Evolutionary conservation across 2,888 invertebrate genomes (phyloP).

Genomic region (Lottia scabra): DNA sequence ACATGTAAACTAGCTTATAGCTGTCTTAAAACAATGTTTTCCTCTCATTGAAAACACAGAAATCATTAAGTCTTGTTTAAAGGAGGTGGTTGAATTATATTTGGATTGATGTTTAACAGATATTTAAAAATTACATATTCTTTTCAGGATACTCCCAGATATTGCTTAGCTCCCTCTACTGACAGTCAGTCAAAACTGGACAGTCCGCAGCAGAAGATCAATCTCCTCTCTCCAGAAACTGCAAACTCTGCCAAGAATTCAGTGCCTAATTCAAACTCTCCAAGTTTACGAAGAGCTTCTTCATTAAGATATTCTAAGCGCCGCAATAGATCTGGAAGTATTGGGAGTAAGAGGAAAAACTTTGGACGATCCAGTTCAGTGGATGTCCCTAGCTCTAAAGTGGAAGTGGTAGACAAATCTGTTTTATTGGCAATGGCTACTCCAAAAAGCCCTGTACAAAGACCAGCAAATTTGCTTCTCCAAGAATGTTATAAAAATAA

Average conservation of each 20-base stretch:
- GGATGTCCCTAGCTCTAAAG: conserved; percentile 23
- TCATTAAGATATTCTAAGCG: conserved; percentile 34
- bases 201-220: neutral
- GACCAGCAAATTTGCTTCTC: conserved; percentile 50
- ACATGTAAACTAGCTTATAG: too few species aligned
- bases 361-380: conserved; percentile 34
- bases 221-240: conserved; percentile 17
- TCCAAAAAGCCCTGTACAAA: conserved; percentile 43
- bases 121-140: neutral
- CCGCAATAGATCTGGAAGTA: conserved; percentile 32
- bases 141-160: neutral
- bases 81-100: too few species aligned
- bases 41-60: too few species aligned
- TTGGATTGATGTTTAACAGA: too few species aligned
- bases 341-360: conserved; percentile 25
- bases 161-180: neutral
- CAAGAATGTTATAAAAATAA: conserved; percentile 43
- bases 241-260: conserved; percentile 11
- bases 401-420: conserved; percentile 4
- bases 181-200: neutral
- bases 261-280: conserved; percentile 13
- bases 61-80: too few species aligned
- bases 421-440: conserved; percentile 38
- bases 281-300: conserved; percentile 22
- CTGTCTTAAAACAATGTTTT: too few species aligned